Percentiles rank a stretch among this genome's conserved stretches.
These are phyloP conservation scores for Hylia prasina DNA, from an alignment of 2,113 vertebrate species.

Conservation along the genomic window DNA sequence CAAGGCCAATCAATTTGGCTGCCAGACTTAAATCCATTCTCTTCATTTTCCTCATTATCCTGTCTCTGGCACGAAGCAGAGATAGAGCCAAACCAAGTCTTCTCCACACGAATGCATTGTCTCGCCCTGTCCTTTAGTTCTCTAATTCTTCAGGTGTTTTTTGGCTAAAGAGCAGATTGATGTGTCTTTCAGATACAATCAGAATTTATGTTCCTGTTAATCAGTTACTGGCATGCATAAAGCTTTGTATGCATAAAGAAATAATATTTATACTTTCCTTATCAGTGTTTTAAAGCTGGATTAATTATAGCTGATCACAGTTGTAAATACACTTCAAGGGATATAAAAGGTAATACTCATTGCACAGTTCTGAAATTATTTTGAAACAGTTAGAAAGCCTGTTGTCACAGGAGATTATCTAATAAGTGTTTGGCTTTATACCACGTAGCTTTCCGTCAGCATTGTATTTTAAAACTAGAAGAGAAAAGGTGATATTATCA, in stretches of 20 bases:
- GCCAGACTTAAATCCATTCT: background rate
- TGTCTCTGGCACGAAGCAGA: fast-evolving
- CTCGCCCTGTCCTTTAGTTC: background rate
- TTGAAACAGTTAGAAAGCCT: background rate
- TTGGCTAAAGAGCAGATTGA: background rate
- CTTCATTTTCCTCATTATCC: background rate
- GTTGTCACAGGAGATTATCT: background rate
- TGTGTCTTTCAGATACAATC: background rate
- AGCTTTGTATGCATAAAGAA: background rate
- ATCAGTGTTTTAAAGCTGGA: background rate
- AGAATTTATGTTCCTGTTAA: background rate
- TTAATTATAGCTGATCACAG: background rate
- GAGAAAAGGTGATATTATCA: background rate
- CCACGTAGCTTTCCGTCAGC: background rate
- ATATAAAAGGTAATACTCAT: background rate
- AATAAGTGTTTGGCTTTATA: background rate
- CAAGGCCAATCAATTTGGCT: background rate
- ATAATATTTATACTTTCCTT: background rate
- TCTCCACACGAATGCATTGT: background rate
- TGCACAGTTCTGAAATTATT: background rate
- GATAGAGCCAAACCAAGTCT: background rate
- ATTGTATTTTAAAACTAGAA: background rate
- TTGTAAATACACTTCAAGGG: background rate
- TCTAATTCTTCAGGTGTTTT: background rate
- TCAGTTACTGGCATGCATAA: background rate